Base-by-base conservation (phyloP, 35 echinoderm and acorn worm genomes). In the Apostichopus californicus region DNA sequence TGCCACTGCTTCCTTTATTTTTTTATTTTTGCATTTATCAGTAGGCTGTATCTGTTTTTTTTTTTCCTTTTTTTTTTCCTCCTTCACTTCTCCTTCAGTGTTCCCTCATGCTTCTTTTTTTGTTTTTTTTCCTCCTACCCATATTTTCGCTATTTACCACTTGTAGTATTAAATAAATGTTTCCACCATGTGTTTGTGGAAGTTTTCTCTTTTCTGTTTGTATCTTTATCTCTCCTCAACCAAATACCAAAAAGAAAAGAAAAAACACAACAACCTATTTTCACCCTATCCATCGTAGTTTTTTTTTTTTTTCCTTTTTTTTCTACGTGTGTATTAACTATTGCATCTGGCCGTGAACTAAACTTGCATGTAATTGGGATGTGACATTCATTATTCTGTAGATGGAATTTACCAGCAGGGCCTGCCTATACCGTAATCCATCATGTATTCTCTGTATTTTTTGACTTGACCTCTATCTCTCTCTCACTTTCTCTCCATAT, bases 1-100 rank as follows among this genome's bases (percentile, higher is more conserved):
- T 87, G 86, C 86, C 86, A 87, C 86, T 71, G 57, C 57, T 66
- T 87, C 26, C 57, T 66, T 87, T 65, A 56, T 87, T 87, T 46
- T 46, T 46, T 46, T 46, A 46, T 46, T 46, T 46, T 87, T 87
- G 86, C 86, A 87, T 87, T 87, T 65, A 65, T 87, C 86, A 59
- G 86, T 87, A 87, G 86, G 86, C 86, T 87, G 57, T 87, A 63
- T 71, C 15, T 63, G 12, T 17, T 87, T 57, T 59, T 64, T 46
- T 46, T 46, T 46, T 46, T 0, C 34, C 0, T 46, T 46, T 46
- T 46, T 46, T 46, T 46, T 46, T 46, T 1, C 3, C 34, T 46
- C 34, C 34, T 46, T 57, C 58, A 87, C 86, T 24, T n/a, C 86
- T 87, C 57, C 86, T 87, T 87, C 56, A 63, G 86, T 87, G 86